phyloP scores from a whole-genome alignment of 2,888 invertebrate genomes.

The Balanococcus diminutus region DNA sequence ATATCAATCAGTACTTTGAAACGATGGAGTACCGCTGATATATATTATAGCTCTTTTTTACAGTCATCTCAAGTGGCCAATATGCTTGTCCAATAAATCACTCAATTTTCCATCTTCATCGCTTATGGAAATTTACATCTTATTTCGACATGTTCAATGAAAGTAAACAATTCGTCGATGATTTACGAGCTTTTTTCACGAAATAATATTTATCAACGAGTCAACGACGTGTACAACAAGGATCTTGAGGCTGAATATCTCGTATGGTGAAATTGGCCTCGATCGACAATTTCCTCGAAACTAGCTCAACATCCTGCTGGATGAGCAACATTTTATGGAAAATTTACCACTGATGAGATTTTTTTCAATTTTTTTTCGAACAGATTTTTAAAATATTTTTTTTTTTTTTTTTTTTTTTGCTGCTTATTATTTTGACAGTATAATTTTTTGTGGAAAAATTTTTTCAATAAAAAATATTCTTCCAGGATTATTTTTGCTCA shows the following conservation, averaged over 20 bases:
- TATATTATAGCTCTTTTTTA: not conserved
- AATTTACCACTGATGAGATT: not conserved
- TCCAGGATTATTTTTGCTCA: no score
- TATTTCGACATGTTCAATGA: not conserved
- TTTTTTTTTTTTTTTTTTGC: no score
- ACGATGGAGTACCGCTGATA: not conserved
- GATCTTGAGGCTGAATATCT: not conserved
- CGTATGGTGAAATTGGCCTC: not conserved
- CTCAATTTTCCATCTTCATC: not conserved
- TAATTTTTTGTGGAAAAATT: no score
- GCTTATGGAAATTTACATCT: slow-evolving; percentile 2
- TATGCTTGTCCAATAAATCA: not conserved
- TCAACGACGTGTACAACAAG: not conserved
- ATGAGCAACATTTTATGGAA: no score
- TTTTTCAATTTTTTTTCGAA: no score
- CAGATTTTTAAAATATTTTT: no score
- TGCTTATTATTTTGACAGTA: no score
- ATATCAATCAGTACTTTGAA: not conserved
- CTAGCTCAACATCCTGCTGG: no score
- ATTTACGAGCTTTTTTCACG: not conserved
- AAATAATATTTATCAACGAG: not conserved
- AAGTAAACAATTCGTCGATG: not conserved
- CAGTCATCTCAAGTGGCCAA: not conserved
- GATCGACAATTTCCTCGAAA: not conserved
- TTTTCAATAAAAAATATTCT: no score